Evolutionary conservation across 2,888 invertebrate species (phyloP), one percentile per base, ranked within the genome.

Genomic region (Amitus sp.): DNA sequence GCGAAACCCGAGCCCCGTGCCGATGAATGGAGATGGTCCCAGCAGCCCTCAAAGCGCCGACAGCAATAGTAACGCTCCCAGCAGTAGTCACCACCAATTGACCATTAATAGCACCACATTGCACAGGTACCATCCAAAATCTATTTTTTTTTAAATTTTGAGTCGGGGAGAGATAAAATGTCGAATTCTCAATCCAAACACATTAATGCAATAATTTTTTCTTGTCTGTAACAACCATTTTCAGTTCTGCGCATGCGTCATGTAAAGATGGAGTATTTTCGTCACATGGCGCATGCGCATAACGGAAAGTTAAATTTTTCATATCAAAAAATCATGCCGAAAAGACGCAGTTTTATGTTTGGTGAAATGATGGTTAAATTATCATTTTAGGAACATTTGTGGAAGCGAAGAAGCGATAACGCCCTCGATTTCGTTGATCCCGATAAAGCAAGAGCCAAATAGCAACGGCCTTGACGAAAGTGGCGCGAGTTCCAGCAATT

Each of bases 401-500:
- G 73, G 80, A 60, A 71, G 75, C 39, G 86, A 86, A 70, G 86
- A 86, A 40, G 84, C 85, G 71, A 93, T 93, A 77, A 93, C 93
- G 72, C 93, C 93, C 17, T 93, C 93, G 66, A 93, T 94, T 73
- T 93, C 93, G 34, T 84, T 94, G 51, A 93, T 94, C 84, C 93
- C 93, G 58, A 93, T 94, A 69, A 93, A 94, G 66, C 84, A 74
- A 73, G 86, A 86, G 71, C 86, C 85, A 47, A 78, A 75, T 50
- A 83, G 83, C 57, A 86, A 86, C 54, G 86, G 86, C 56, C 75
- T 82, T 48, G 84, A 83, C 52, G 84, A 84, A 9, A 72, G 73
- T 54, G 84, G 87, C 39, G 86, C 88, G 51, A 87, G 88, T 37
- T 90, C 90, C 53, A 89, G 88, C 71, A 89, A 88, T 79, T 84